phyloP scores from a whole-genome alignment of 30 jellyfish, hydroid and myxozoan species.

The Cassiopea xamachana region DNA sequence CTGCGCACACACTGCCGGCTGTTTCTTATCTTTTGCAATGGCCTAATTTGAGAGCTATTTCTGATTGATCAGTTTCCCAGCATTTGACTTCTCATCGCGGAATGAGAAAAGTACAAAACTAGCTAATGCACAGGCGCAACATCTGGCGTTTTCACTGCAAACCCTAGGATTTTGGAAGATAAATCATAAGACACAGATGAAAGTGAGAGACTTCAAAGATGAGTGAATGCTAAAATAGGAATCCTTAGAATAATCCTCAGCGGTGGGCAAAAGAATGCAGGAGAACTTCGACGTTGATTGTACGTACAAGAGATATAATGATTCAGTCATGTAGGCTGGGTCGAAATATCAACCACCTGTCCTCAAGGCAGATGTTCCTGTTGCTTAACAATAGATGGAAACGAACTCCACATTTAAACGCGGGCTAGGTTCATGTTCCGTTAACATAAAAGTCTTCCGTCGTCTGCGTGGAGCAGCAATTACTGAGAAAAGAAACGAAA shows the following conservation, averaged over 20 bases:
- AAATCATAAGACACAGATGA: neutral
- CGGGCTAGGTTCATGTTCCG: neutral
- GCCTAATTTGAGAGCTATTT: neutral
- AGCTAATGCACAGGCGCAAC: neutral
- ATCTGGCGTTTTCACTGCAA: constrained; percentile 7
- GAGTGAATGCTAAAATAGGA: neutral
- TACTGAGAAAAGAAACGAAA: too few species aligned
- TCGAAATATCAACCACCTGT: neutral
- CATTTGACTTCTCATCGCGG: neutral
- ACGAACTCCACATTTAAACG: neutral
- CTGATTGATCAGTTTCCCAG: neutral
- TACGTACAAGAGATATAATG: neutral
- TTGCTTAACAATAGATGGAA: neutral
- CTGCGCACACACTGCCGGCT: too few species aligned
- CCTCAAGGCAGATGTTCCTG: neutral
- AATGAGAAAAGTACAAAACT: neutral
- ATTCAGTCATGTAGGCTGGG: too few species aligned
- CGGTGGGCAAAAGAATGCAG: neutral
- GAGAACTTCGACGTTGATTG: neutral
- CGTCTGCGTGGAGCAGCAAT: too few species aligned
- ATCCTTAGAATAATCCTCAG: neutral
- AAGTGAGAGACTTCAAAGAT: neutral
- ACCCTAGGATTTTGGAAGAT: neutral
- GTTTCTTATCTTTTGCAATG: neutral
- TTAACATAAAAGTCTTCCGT: too few species aligned